A percentile compares a stretch with the other conserved stretches of the same genome.
These are phyloP conservation scores for Otis tarda DNA, from an alignment of 2,113 vertebrate species.

Conservation along the genomic window DNA sequence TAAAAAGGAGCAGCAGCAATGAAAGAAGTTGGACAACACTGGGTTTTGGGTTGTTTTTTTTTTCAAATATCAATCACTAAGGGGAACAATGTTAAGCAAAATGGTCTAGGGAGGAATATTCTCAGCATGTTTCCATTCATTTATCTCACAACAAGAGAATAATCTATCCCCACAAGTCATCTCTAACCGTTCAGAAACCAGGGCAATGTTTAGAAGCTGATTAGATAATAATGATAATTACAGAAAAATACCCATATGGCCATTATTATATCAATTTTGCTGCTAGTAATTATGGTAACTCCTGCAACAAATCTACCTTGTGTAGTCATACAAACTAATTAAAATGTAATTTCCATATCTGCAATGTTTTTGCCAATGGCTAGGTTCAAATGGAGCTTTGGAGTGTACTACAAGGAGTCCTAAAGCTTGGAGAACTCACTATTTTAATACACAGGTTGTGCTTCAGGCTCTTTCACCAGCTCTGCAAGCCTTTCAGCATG, in stretches of 20 bases:
- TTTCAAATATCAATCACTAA: neutral
- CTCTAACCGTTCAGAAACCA: neutral
- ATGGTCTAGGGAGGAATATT: neutral
- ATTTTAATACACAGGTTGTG: neutral
- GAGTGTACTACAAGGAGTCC: neutral
- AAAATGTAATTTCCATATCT: slow-evolving; percentile 58
- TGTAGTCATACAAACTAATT: slow-evolving; percentile 55
- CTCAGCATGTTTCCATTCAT: neutral
- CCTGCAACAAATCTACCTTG: slow-evolving; percentile 29
- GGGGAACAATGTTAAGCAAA: neutral
- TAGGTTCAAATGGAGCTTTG: slow-evolving; percentile 21
- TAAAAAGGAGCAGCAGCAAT: neutral
- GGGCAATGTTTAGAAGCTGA: neutral
- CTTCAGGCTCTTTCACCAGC: neutral
- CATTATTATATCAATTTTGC: neutral
- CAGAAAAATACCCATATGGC: neutral
- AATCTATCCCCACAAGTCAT: neutral
- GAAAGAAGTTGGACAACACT: neutral
- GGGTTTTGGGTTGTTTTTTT: neutral
- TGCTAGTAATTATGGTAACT: neutral
- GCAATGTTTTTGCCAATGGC: slow-evolving; percentile 50
- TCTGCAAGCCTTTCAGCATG: neutral
- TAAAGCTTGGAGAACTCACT: neutral
- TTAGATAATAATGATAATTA: slow-evolving; percentile 52
- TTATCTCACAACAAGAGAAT: neutral